phyloP scores from a whole-genome alignment of 2,797 vertebrate species.

The Orestias chungarensis region DNA sequence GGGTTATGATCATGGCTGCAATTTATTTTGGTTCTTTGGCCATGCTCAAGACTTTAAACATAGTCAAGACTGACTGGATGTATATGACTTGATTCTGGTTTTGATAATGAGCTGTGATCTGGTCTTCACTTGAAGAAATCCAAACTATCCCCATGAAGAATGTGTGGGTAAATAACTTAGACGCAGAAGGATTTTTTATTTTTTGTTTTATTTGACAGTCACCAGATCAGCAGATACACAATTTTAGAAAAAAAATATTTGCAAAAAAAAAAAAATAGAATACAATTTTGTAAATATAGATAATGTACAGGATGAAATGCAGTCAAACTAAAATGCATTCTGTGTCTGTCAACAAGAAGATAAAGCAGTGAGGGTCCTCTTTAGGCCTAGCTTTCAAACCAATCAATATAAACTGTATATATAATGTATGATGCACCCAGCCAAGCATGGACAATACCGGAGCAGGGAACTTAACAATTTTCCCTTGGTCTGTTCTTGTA shows the following conservation, averaged over 20 bases:
- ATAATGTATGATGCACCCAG: slow-evolving; percentile 78
- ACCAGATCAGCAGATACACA: slow-evolving; percentile 85
- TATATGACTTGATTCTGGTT: too few species aligned
- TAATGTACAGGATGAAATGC: slow-evolving; percentile 82
- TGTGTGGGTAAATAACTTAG: slow-evolving; percentile 21
- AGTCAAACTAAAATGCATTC: slow-evolving; percentile 71
- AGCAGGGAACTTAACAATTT: slow-evolving; percentile 70
- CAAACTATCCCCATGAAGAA: not conserved
- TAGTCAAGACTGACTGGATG: too few species aligned
- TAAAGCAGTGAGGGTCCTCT: slow-evolving; percentile 57
- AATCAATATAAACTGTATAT: slow-evolving; percentile 85
- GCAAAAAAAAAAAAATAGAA: slow-evolving; percentile 78
- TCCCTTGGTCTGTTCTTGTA: slow-evolving; percentile 76
- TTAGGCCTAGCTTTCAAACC: slow-evolving; percentile 64
- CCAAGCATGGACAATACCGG: slow-evolving; percentile 72
- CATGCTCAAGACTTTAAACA: too few species aligned
- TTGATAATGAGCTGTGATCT: too few species aligned
- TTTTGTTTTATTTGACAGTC: slow-evolving; percentile 80
- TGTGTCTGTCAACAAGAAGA: slow-evolving; percentile 67
- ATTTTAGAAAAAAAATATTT: slow-evolving; percentile 84
- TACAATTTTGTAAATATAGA: slow-evolving; percentile 83
- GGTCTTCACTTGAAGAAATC: not conserved
- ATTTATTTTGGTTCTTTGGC: too few species aligned
- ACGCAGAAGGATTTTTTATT: slow-evolving; percentile 40
- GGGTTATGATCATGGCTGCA: too few species aligned